Conservation (phyloP, 2,888 invertebrate species). For the Papilio gigon region DNA sequence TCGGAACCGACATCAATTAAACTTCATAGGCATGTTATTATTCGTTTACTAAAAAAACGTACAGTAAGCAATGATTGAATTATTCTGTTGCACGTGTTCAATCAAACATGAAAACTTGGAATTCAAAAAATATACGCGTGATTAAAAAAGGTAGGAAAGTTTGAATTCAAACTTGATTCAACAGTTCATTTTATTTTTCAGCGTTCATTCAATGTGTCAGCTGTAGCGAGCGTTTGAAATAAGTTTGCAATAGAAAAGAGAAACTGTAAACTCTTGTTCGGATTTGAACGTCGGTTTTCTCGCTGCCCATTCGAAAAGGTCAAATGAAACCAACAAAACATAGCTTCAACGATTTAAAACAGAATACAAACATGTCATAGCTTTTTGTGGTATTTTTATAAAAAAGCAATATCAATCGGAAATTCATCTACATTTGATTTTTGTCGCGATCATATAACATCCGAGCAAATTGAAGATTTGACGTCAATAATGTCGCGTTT, state of each 20-base stretch:
- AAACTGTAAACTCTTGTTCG: conserved; percentile 14
- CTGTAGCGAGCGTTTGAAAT: conserved; percentile 31
- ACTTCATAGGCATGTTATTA: background rate
- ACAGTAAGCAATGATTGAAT: background rate
- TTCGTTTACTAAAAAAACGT: background rate
- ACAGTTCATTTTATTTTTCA: conserved; percentile 26
- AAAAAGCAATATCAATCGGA: background rate
- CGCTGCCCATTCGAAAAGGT: background rate
- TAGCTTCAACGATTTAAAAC: background rate
- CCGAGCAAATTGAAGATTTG: background rate
- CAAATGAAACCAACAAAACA: conserved; percentile 5
- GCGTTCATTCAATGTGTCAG: conserved; percentile 34
- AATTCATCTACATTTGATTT: background rate
- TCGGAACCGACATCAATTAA: background rate
- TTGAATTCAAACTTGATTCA: conserved; percentile 17
- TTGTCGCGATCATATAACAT: conserved; percentile 2
- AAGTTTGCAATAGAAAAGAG: conserved; percentile 29
- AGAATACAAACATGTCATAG: background rate
- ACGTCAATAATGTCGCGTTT: conserved; percentile 9
- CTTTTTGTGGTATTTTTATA: background rate
- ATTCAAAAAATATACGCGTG: background rate
- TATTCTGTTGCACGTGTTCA: background rate
- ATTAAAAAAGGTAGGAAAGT: conserved; percentile 12
- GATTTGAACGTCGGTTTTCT: conserved; percentile 7
- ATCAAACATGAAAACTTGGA: background rate